Evolutionary conservation across 2,113 vertebrate genomes (phyloP), one percentile per base, ranked within the genome.

Genomic region (Planiliza haematocheilus): DNA sequence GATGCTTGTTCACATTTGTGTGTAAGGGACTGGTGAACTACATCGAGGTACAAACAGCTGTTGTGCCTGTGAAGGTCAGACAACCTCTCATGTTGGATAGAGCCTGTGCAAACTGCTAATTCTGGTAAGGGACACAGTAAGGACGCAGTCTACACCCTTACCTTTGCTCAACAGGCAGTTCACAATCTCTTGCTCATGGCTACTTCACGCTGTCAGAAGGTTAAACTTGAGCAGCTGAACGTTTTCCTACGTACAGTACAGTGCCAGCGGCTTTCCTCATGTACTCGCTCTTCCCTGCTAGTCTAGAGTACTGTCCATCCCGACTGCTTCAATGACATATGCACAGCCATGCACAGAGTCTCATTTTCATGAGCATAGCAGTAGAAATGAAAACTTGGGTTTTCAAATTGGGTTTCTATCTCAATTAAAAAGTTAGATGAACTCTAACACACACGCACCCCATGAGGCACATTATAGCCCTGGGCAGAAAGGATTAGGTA

Each of bases 351-450:
- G 69, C 70, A 83, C 60, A 56, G 53, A 81, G 76, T 81, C 67
- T 88, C 60, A 84, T 88, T 90, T 82, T 84, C 70, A 85, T 77
- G 56, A 83, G 78, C 80, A 75, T 34, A 74, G 67, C 50, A 56
- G 75, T 41, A 79, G 79, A 81, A 85, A 85, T 76, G 71, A 81
- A 90, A 84, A 88, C 79, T 73, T 85, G 84, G 50, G n/a, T n/a
- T n/a, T n/a, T n/a, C n/a, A 90, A 89, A 89, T 79, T 78, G 78
- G 82, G 72, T 85, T 81, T 81, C 82, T 34, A 84, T 88, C 86
- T 78, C 81, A 88, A 90, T 92, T 86, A 89, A 90, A 90, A 90
- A 88, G 81, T 89, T 86, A 84, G 84, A 91, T 80, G 84, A 90
- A 89, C 82, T 87, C 66, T 84, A 83, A 88, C 79, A 81, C 77